A percentile compares a stretch with the other conserved stretches of the same genome.
Evolutionary conservation across 2,113 vertebrate genomes (phyloP).

Genomic region (Ascaphus truei): DNA sequence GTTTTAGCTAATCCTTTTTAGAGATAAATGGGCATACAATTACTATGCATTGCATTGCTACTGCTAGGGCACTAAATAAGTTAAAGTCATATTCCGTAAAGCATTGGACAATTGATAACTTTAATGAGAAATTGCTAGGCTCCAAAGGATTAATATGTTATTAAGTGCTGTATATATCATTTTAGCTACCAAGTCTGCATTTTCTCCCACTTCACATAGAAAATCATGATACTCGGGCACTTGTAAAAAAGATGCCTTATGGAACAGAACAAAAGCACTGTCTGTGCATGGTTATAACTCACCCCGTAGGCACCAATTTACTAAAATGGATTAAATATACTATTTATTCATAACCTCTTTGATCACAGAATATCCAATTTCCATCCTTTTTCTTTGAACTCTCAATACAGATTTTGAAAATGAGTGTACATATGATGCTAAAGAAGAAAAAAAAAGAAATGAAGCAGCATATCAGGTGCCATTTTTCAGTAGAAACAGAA

Average conservation of each 20-base stretch:
- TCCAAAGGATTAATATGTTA: constrained; percentile 37
- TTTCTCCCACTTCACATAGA: constrained; percentile 23
- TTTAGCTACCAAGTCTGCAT: constrained; percentile 12
- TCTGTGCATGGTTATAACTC: constrained; percentile 14
- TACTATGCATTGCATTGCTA: background rate
- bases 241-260: constrained; percentile 18
- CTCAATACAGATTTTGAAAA: constrained; percentile 10
- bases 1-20: too few species aligned
- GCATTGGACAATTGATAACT: constrained; percentile 23
- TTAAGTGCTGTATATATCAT: constrained; percentile 32
- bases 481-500: background rate
- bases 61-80: constrained; percentile 8
- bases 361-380: constrained; percentile 28
- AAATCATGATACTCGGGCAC: constrained; percentile 9
- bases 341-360: constrained; percentile 36
- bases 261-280: constrained; percentile 30
- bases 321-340: constrained; percentile 39
- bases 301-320: constrained; percentile 30
- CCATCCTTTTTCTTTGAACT: constrained; percentile 29
- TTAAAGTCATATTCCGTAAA: constrained; percentile 28
- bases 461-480: background rate
- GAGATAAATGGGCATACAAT: too few species aligned
- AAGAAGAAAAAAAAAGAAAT: background rate
- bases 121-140: constrained; percentile 32
- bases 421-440: background rate